Base-by-base conservation (phyloP, 2,888 invertebrate species). In the Conchocele bisecta region DNA sequence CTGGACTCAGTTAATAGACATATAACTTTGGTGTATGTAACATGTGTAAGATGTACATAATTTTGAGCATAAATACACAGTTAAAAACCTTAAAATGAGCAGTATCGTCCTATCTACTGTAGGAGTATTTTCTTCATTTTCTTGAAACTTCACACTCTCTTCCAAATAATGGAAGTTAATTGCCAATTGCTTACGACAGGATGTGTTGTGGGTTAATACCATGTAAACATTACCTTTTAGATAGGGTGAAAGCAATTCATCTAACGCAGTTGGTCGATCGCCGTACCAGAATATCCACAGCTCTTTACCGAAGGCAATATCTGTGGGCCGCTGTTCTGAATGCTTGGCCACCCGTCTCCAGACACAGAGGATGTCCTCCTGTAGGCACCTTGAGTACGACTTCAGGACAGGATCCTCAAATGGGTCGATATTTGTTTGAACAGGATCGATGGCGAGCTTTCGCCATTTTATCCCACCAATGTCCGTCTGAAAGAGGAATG, bases 231-330 rank as follows among this genome's bases (percentile, higher is more conserved):
- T 92, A 98, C 98, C 97, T 91, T 94, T 94, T 82, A 98, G 94
- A 91, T 97, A 97, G 15, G 95, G 94, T 71, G 97, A 94, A 4
- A 91, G 70, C 31, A 90, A 82, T 24, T 79, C 82, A 22, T 84
- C 79, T 29, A 91, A 72, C 28, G 79, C 85, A 24, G 82, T 71
- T 3, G 91, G 90, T 60, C 87, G 86, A 59, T 98, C 98, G 89
- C 98, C 98, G 93, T 99, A 99, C 99, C 99, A 99, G 93, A 99
- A 99, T 92, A 99, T 96, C 99, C 99, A 99, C 75, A 99, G 94
- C 92, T 99, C 99, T 93, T 98, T 99, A 59, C 83, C 84, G 69
- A 83, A 88, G 39, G 85, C 75, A 22, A 89, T 79, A 50, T 89
- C 88, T 22, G 80, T 61, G 33, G 76, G 73, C 22, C 79, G 72